A percentile compares a stretch with the other conserved stretches of the same genome.
phyloP scores from a whole-genome alignment of 2,113 vertebrate species.

The Stegastes partitus region DNA sequence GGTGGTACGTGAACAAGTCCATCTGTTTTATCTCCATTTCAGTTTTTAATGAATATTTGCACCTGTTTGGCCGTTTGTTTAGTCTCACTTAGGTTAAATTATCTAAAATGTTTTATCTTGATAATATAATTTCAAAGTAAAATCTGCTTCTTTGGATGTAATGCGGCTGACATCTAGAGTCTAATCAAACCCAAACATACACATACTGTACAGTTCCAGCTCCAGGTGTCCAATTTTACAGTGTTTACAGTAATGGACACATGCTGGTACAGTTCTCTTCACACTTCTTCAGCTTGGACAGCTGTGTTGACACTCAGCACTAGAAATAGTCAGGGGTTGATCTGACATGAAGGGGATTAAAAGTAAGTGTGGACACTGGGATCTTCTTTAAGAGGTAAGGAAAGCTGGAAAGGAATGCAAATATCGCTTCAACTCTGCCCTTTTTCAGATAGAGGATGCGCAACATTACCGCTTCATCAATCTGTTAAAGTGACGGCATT shows the following conservation, averaged over 20 bases:
- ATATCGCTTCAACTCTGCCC: neutral
- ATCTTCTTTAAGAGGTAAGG: neutral
- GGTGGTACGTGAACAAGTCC: neutral
- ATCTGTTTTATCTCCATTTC: neutral
- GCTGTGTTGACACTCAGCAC: conserved; percentile 14
- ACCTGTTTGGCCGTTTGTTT: neutral
- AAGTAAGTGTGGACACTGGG: neutral
- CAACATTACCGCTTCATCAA: too few species aligned
- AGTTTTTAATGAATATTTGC: neutral
- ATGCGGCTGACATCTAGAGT: neutral
- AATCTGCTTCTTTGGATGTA: neutral
- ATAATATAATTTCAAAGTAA: conserved; percentile 6
- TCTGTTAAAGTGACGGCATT: too few species aligned
- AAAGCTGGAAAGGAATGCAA: neutral
- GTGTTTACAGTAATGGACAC: conserved; percentile 7
- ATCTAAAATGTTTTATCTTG: neutral
- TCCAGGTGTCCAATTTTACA: conserved; percentile 6
- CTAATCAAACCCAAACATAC: neutral
- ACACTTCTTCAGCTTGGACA: conserved; percentile 10
- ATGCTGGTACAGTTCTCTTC: neutral
- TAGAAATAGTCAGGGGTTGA: neutral
- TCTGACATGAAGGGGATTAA: neutral
- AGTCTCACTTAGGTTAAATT: neutral
- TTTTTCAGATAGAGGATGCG: too few species aligned
- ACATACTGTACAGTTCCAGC: neutral